These are phyloP conservation scores for Columbina picui DNA, from an alignment of 2,113 vertebrate genomes.

Conservation along the genomic window DNA sequence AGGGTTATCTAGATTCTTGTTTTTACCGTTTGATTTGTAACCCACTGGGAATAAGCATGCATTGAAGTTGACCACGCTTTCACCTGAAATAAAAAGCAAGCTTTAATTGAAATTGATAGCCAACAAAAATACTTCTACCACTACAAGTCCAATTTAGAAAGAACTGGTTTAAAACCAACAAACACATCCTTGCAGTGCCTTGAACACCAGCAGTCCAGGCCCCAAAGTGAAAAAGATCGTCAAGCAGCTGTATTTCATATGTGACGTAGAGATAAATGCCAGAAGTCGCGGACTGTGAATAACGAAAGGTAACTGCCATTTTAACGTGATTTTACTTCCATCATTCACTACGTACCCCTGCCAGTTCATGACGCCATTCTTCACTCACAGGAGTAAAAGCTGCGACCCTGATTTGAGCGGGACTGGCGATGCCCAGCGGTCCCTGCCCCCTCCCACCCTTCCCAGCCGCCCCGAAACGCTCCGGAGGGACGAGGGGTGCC, in stretches of 20 bases:
- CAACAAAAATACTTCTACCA: not conserved
- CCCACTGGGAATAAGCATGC: not conserved
- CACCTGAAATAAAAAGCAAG: not conserved
- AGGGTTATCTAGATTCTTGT: not conserved
- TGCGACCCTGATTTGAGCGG: not conserved
- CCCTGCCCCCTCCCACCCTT: not conserved
- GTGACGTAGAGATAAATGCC: not conserved
- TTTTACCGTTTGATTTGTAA: not conserved
- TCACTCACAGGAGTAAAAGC: not conserved
- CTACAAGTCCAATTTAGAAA: not conserved
- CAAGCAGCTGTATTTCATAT: not conserved
- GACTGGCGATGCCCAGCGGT: not conserved
- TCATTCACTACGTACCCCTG: not conserved
- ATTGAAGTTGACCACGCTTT: not conserved
- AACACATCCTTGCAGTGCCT: not conserved
- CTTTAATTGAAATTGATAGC: not conserved
- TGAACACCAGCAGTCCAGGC: not conserved
- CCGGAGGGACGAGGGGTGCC: not conserved
- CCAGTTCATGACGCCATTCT: not conserved
- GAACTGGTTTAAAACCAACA: not conserved
- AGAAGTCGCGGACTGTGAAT: not conserved
- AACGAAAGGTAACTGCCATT: not conserved
- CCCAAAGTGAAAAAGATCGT: not conserved
- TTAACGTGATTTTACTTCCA: not conserved
- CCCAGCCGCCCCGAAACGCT: not conserved